phyloP scores from a whole-genome alignment of 92 coral and sea anemone genomes.

The Siderastrea radians region DNA sequence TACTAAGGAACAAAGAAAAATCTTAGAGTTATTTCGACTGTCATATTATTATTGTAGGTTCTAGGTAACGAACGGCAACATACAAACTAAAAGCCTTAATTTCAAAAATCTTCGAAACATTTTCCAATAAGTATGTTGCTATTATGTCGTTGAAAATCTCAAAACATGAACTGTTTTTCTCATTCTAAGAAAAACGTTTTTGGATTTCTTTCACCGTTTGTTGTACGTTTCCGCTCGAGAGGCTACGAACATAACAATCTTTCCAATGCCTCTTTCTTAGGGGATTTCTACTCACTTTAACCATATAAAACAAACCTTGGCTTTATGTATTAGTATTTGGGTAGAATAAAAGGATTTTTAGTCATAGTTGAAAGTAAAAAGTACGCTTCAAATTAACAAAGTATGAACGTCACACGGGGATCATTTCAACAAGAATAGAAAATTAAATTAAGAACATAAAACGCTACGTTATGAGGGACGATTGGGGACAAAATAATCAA shows the following conservation, averaged over 20 bases:
- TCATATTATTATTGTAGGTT: too few relatives aligned
- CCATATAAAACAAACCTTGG: not conserved
- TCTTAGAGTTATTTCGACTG: too few relatives aligned
- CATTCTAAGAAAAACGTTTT: not conserved
- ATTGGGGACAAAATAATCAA: not conserved
- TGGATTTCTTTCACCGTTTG: not conserved
- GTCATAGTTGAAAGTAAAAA: not conserved
- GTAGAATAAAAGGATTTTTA: not conserved
- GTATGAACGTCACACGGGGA: not conserved
- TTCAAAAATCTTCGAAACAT: too few relatives aligned
- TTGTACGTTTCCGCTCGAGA: constrained; percentile 2
- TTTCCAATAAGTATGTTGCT: too few relatives aligned
- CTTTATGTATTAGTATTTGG: too few relatives aligned
- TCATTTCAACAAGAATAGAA: not conserved
- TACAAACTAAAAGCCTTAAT: too few relatives aligned
- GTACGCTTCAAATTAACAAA: not conserved
- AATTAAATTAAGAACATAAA: not conserved
- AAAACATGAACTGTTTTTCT: not conserved
- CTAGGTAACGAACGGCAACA: too few relatives aligned
- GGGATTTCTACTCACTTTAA: too few relatives aligned
- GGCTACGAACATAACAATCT: not conserved
- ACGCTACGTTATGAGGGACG: too few relatives aligned
- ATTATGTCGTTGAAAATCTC: too few relatives aligned
- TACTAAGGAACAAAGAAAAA: too few relatives aligned
- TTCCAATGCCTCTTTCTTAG: not conserved